Base-by-base conservation (phyloP, 2,797 vertebrate species). In the Megaceryle alcyon region DNA sequence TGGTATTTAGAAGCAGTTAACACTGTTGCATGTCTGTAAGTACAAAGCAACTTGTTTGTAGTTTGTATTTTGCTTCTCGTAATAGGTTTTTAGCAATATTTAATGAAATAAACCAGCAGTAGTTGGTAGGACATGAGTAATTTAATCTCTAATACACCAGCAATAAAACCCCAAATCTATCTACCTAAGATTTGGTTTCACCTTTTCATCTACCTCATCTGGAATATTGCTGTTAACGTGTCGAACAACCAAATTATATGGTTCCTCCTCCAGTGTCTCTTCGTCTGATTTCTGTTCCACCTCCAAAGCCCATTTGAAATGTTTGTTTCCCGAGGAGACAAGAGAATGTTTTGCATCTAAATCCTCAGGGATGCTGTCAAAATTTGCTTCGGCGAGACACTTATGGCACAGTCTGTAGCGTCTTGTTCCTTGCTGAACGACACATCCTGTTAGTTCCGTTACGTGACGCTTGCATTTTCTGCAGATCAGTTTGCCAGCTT, bases 401-500 rank as follows among this genome's bases (percentile, higher is more conserved):
- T 98, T 97, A 1, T 98, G 98, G 94, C 99, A 99, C 86, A 99
- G 98, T 86, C 99, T 98, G 96, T 99, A 99, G 86, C 99, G 98
- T 18, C 99, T 98, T 0, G 99, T 99, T 25, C 99, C 99, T 56
- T 99, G 99, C 89, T 99, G 99, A 63, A 99, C 99, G 90, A 99
- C 99, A 3, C 99, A 98, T 8, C 99, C 99, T 0, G 98, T 99
- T n/a, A 99, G 97, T 89, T 99, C 99, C 0, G 99, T 99, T 66
- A 99, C 99, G 0, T 98, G 98, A 4, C 98, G 98, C 94, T 99
- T 99, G 96, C 99, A 99, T 84, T 99, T 99, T 96, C 99, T 98
- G 98, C 99, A 99, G 95, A 99, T 99, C 80, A 99, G 97, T 86
- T 99, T 99, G 97, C 99, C 98, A 25, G 99, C 99, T 79, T 99